Evolutionary conservation across 2,113 vertebrate species (phyloP).

Genomic region (Monopterus albus): DNA sequence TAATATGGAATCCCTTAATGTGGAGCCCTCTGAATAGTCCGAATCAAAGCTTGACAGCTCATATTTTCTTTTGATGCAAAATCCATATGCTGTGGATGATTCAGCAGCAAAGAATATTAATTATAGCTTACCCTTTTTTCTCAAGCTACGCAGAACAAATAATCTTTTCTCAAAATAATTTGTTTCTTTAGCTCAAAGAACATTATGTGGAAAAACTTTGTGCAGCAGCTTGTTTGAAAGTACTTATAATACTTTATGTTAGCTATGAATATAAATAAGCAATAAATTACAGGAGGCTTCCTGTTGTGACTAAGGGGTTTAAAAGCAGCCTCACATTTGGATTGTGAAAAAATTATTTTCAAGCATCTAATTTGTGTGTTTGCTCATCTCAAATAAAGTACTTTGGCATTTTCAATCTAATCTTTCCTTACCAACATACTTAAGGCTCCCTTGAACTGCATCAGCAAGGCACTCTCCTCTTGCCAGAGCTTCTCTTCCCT

Average conservation of each 20-base stretch:
- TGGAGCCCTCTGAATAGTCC: background rate
- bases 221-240: background rate
- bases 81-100: constrained; percentile 15
- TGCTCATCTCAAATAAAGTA: constrained; percentile 7
- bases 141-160: constrained; percentile 13
- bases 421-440: constrained; percentile 18
- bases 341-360: background rate
- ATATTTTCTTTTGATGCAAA: constrained; percentile 37
- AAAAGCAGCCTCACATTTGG: background rate
- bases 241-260: background rate
- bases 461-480: constrained; percentile 81
- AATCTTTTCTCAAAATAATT: background rate
- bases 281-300: background rate
- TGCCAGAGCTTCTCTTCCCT: constrained; percentile 82
- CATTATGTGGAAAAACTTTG: background rate
- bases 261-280: constrained; percentile 2
- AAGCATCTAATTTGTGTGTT: background rate
- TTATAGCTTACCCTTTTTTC: constrained; percentile 3
- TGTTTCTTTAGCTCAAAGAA: constrained; percentile 4
- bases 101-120: constrained; percentile 23
- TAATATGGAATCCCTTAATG: constrained; percentile 25
- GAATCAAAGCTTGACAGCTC: constrained; percentile 24
- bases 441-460: constrained; percentile 82
- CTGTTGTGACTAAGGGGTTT: constrained; percentile 4
- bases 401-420: constrained; percentile 13